Conservation (phyloP, 2,797 vertebrate species). For the Paguma larvata region DNA sequence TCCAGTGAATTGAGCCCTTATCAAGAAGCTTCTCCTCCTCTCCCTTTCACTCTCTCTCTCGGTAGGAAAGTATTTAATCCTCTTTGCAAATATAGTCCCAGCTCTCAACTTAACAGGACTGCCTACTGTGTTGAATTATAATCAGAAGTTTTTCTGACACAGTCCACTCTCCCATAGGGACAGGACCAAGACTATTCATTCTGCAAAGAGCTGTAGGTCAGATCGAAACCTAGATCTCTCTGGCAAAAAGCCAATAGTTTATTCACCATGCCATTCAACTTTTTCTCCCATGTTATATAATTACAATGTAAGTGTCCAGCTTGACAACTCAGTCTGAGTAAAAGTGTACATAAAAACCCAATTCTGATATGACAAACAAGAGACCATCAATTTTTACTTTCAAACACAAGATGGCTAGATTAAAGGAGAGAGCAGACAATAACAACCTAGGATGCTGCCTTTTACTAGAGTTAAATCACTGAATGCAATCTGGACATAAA, state of each 20-base stretch:
- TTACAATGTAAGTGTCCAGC: constrained; percentile 55
- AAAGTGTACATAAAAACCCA: constrained; percentile 77
- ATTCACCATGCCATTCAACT: constrained; percentile 58
- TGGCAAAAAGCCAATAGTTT: constrained; percentile 77
- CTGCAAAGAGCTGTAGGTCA: constrained; percentile 65
- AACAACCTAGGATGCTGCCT: constrained; percentile 75
- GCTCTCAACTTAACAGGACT: constrained; percentile 65
- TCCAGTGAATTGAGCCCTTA: constrained; percentile 38
- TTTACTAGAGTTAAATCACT: constrained; percentile 73
- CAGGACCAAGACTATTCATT: constrained; percentile 61
- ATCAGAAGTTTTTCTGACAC: constrained; percentile 52
- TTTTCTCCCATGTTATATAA: constrained; percentile 53
- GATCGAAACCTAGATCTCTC: constrained; percentile 73
- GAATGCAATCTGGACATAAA: constrained; percentile 56
- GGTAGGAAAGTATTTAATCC: constrained; percentile 69
- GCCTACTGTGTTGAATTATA: constrained; percentile 77
- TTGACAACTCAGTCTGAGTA: constrained; percentile 76
- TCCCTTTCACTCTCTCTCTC: constrained; percentile 37
- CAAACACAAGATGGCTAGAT: constrained; percentile 67
- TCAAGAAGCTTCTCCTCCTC: constrained; percentile 14
- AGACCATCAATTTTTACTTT: constrained; percentile 78
- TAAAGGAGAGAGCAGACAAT: constrained; percentile 76
- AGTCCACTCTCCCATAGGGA: constrained; percentile 70
- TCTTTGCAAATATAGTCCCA: constrained; percentile 67
- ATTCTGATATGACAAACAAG: constrained; percentile 69